phyloP scores from a whole-genome alignment of 2,888 invertebrate species.

The Catocala sponsa region DNA sequence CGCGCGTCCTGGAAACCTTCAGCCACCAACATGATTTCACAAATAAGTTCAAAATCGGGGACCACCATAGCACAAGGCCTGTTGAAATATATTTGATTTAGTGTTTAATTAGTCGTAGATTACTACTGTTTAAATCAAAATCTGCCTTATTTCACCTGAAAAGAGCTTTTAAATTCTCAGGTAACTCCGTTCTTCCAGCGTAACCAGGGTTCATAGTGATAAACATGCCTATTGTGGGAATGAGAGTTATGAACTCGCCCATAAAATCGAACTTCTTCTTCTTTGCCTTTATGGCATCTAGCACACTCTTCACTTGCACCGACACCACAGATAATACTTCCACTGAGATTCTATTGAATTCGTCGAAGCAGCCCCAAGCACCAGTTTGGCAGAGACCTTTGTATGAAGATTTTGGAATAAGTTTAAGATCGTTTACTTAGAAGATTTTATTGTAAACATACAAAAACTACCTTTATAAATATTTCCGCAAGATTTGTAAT shows the following conservation, averaged over 20 bases:
- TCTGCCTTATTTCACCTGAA: conserved; percentile 79
- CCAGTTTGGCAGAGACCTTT: conserved; percentile 96
- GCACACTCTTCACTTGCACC: conserved; percentile 95
- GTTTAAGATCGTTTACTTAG: too few relatives aligned
- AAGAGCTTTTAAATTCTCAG: conserved; percentile 93
- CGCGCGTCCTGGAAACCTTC: conserved; percentile 98
- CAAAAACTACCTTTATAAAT: conserved; percentile 93
- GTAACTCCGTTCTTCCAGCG: conserved; percentile 96
- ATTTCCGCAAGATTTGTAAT: conserved; percentile 97
- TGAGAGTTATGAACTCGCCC: conserved; percentile 93
- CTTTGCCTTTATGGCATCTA: conserved; percentile 95
- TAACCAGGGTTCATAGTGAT: conserved; percentile 99
- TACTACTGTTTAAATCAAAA: not conserved
- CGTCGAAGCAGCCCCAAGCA: conserved; percentile 99
- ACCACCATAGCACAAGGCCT: conserved; percentile 99
- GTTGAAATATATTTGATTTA: conserved; percentile 16
- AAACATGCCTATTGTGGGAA: conserved; percentile 95
- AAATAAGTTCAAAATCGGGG: conserved; percentile 98
- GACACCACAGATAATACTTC: conserved; percentile 98
- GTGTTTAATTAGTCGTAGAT: too few relatives aligned
- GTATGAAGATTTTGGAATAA: not conserved
- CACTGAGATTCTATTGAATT: conserved; percentile 98
- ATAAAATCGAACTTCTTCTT: conserved; percentile 94
- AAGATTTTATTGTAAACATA: too few relatives aligned
- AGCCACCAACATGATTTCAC: conserved; percentile 98